Base-by-base conservation (phyloP, 2,113 vertebrate species). In the Falcunculus frontatus region DNA sequence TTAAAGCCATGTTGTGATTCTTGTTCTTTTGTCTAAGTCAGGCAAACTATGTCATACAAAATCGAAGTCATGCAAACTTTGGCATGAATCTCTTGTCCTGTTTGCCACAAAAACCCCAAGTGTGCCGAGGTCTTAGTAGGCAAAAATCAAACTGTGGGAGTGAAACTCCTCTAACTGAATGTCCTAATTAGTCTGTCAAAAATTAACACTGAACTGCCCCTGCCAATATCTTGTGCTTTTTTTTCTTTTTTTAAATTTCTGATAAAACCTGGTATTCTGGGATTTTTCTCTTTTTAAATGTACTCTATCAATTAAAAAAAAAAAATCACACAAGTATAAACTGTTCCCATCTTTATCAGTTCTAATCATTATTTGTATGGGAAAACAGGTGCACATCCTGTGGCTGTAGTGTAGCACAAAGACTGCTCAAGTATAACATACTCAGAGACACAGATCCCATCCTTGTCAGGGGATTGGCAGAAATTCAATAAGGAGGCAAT, bases 201-300 rank as follows among this genome's bases (percentile, higher is more conserved):
- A 80, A 73, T 73, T 19, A 85, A 8, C 5, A 25, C 20, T 57
- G 42, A 77, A 1, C 2, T 65, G 20, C 3, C 4, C 2, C 23
- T 46, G 13, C 1, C 13, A 62, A 4, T 9, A 1, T 13, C 55
- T 41, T 56, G 11, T 64, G 21, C 1, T 13, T 2, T 30, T 67
- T 37, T 39, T 20, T 9, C 27, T 33, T 18, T 26, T 47, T 25
- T 67, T 7, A 1, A 15, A 17, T 32, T 62, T 73, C 37, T 63
- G 20, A 41, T 70, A 32, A 82, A 87, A 44, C 1, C 0, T 25
- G 2, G 3, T n/a, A 13, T 68, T 79, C 47, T 10, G 1, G 1
- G 1, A 0, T 22, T 37, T 33, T 46, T 35, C 5, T 47, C 9
- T 46, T 70, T 74, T 67, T 6, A 76, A 69, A 37, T n/a, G 4